A percentile compares a stretch with the other conserved stretches of the same genome.
These are phyloP conservation scores for Coleophora deauratella DNA, from an alignment of 2,888 invertebrate species.

Conservation along the genomic window DNA sequence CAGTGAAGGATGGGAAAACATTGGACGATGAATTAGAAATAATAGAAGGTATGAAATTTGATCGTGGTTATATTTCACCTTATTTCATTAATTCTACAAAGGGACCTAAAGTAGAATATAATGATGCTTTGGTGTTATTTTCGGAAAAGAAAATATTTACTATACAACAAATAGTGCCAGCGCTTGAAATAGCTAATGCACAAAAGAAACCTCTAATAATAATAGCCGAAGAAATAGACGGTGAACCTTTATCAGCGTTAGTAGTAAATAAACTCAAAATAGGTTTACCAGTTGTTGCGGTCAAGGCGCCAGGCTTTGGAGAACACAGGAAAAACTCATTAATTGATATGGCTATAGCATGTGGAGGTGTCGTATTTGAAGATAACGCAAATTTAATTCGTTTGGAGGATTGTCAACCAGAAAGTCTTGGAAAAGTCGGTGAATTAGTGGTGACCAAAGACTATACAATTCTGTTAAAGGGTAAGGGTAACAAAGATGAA, in stretches of 20 bases:
- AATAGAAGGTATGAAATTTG: constrained; percentile 99
- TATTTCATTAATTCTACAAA: constrained; percentile 99
- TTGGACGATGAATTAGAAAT: constrained; percentile 94
- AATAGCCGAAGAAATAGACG: constrained; percentile 95
- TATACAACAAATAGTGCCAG: constrained; percentile 95
- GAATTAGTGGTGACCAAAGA: constrained; percentile 95
- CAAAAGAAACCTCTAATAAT: constrained; percentile 95
- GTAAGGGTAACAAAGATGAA: constrained; percentile 85
- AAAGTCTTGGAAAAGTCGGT: constrained; percentile 88
- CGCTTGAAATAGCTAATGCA: constrained; percentile 93
- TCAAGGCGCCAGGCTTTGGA: constrained; percentile 97
- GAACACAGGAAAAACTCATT: constrained; percentile 92
- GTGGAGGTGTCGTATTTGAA: constrained; percentile 94
- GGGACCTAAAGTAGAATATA: constrained; percentile 97
- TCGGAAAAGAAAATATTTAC: constrained; percentile 98
- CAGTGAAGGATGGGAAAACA: constrained; percentile 99
- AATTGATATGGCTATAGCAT: constrained; percentile 92
- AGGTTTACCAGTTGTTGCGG: constrained; percentile 93
- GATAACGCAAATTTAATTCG: constrained; percentile 92
- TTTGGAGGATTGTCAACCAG: constrained; percentile 87
- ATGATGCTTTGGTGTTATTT: constrained; percentile 92
- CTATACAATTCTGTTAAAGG: constrained; percentile 79
- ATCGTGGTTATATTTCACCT: constrained; percentile 98
- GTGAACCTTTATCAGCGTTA: constrained; percentile 92
- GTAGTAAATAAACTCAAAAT: constrained; percentile 92